Base-by-base conservation (phyloP, 2,797 vertebrate species). In the Coregonus suidteri region DNA sequence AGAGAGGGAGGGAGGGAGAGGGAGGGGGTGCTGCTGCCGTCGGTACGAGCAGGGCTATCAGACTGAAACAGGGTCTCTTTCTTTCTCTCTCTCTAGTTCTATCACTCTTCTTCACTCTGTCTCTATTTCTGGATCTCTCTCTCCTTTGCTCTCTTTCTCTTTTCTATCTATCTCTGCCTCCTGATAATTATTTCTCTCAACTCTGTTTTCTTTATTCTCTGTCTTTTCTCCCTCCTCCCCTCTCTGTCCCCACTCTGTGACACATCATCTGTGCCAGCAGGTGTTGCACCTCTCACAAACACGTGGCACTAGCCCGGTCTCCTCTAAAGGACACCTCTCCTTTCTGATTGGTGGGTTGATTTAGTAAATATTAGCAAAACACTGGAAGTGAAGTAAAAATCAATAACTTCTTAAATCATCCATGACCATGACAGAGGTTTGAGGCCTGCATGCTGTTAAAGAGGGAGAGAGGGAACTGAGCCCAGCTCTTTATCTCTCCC, bases 281-380 rank as follows among this genome's bases (percentile, higher is more conserved):
- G 90, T 91, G 87, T 73, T 69, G 83, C 77, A 91, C 89, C 90
- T 89, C 88, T 87, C 86, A 84, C 81, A 54, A 31, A 77, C 89
- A 88, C 77, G 77, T 64, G 86, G 72, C 76, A 84, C 79, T 86
- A 30, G 85, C 75, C 83, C 72, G 84, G 75, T 82, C 80, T 69
- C 65, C 2, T 0, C 53, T 74, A 41, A 18, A n/a, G 35, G 13
- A 14, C 34, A 15, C 4, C n/a, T 18, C 34, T 71, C 77, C 65
- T 54, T 16, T 71, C 53, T 64, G 77, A 74, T 62, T 54, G 77
- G 75, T 59, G 54, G 59, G 34, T 75, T 41, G 64, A 15, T 66
- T 31, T 34, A 31, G 65, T 67, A 51, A 47, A 34, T 69, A 18
- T 54, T 74, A 64, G 11, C 1, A n/a, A 66, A 2, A 31, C 47